Conservation (phyloP, 2,113 vertebrate genomes). For the Hippocampus comes region DNA sequence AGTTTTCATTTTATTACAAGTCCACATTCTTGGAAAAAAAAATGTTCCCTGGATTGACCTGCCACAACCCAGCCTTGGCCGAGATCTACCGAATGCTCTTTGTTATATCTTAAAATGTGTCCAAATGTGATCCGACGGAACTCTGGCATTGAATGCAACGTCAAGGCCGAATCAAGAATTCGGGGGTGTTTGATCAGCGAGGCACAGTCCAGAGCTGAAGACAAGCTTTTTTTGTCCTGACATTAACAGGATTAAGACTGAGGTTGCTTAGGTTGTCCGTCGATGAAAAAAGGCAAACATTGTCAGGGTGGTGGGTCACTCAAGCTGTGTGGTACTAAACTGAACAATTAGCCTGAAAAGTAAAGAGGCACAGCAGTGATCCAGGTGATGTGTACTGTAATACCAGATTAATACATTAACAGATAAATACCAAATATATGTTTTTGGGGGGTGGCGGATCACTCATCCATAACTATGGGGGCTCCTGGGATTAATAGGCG, state of each 20-base stretch:
- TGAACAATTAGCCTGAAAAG: constrained; percentile 15
- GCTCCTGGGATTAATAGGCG: constrained; percentile 81
- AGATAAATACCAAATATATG: constrained; percentile 52
- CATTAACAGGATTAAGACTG: constrained; percentile 54
- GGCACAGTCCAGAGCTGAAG: constrained; percentile 34
- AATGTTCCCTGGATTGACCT: not conserved
- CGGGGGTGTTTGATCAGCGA: constrained; percentile 60
- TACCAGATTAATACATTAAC: constrained; percentile 39
- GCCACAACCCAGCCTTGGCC: not conserved
- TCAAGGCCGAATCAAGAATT: constrained; percentile 60
- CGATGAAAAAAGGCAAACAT: constrained; percentile 13
- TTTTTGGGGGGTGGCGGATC: constrained; percentile 19
- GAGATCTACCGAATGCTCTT: not conserved
- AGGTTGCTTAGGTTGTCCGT: constrained; percentile 14
- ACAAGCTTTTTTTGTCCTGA: constrained; percentile 40
- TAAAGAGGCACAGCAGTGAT: constrained; percentile 31
- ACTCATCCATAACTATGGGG: constrained; percentile 87
- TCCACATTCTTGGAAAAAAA: not conserved
- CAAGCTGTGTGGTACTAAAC: constrained; percentile 12
- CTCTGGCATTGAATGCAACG: constrained; percentile 36
- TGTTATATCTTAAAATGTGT: not conserved
- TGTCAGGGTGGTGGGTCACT: constrained; percentile 19
- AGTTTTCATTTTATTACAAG: not conserved
- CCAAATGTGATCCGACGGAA: constrained; percentile 33
- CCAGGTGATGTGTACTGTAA: constrained; percentile 21